Percentiles rank a stretch among this genome's conserved stretches.
Evolutionary conservation across 2,113 vertebrate species (phyloP).

Genomic region (Hiodon alosoides): DNA sequence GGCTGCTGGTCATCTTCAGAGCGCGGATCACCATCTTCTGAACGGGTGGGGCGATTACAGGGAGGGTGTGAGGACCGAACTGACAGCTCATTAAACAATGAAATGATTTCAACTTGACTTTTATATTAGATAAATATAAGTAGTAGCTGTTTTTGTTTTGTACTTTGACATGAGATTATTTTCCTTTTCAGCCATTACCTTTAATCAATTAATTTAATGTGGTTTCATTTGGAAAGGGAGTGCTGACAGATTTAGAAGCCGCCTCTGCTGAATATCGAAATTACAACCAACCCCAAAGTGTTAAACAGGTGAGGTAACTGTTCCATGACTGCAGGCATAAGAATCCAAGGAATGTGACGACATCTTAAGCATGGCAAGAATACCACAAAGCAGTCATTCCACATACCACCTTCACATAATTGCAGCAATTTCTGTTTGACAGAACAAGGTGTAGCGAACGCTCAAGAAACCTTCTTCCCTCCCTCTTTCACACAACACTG

Average conservation of each 20-base stretch:
- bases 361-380: constrained; percentile 28
- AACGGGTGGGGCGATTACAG: constrained; percentile 6
- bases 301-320: constrained; percentile 22
- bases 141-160: too few relatives aligned
- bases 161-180: too few relatives aligned
- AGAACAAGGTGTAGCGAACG: neutral
- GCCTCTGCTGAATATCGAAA: neutral
- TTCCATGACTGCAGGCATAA: constrained; percentile 24
- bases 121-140: too few relatives aligned
- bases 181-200: too few relatives aligned
- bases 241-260: too few relatives aligned
- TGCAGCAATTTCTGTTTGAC: constrained; percentile 36
- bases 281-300: neutral
- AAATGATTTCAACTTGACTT: too few relatives aligned
- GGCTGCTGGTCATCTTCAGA: constrained; percentile 77
- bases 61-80: too few relatives aligned
- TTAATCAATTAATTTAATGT: too few relatives aligned
- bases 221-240: too few relatives aligned
- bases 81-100: too few relatives aligned
- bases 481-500: neutral
- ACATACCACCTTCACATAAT: constrained; percentile 51
- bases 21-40: constrained; percentile 82
- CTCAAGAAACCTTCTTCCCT: constrained; percentile 6
- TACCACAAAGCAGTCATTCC: constrained; percentile 43
- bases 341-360: constrained; percentile 24